Evolutionary conservation across 2,113 vertebrate genomes (phyloP).

Genomic region (Pterocles gutturalis): DNA sequence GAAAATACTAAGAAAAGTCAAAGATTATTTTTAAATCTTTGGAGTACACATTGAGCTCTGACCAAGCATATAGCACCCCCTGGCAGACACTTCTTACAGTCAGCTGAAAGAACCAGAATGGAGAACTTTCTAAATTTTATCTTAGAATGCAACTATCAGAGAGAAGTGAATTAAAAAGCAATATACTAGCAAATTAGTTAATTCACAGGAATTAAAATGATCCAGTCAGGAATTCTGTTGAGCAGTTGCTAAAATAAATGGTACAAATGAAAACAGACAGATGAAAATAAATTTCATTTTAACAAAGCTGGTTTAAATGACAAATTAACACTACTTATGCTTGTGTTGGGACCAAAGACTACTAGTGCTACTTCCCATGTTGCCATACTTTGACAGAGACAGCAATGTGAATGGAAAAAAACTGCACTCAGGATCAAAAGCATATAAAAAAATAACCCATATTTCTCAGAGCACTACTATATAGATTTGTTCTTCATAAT

Average conservation of each 20-base stretch:
- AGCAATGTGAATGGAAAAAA: neutral
- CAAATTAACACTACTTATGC: slow-evolving; percentile 20
- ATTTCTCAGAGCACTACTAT: neutral
- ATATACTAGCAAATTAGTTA: slow-evolving; percentile 25
- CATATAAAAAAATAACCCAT: neutral
- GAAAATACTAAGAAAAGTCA: neutral
- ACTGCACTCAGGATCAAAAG: neutral
- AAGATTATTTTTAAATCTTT: neutral
- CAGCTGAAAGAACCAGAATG: neutral
- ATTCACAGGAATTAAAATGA: slow-evolving; percentile 39
- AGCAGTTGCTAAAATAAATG: slow-evolving; percentile 20
- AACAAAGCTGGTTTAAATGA: slow-evolving; percentile 21
- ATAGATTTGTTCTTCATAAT: neutral
- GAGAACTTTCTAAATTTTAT: slow-evolving; percentile 5
- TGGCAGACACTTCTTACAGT: slow-evolving; percentile 45
- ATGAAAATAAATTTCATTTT: slow-evolving; percentile 14
- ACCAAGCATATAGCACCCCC: slow-evolving; percentile 63
- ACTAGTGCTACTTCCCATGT: neutral
- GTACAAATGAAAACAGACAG: neutral
- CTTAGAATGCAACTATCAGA: neutral
- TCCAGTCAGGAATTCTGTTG: neutral
- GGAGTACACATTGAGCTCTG: neutral
- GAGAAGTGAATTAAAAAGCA: neutral
- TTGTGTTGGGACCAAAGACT: neutral
- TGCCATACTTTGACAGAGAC: neutral